Evolutionary conservation across 2,888 invertebrate genomes (phyloP).

Genomic region (Oeneis ivallda): DNA sequence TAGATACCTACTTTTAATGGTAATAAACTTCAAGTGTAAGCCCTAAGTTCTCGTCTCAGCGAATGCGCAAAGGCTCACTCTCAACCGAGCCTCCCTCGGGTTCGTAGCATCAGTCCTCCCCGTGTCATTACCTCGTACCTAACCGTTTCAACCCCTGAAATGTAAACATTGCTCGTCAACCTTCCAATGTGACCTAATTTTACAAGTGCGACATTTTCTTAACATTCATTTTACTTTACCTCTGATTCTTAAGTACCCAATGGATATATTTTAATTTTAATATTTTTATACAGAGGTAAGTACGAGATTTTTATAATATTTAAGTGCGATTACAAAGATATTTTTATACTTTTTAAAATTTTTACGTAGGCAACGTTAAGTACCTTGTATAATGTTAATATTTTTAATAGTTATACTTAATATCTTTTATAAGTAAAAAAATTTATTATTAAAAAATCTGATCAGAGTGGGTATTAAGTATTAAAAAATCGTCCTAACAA

Average conservation of each 20-base stretch:
- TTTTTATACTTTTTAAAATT: no score
- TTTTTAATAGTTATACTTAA: no score
- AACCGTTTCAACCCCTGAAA: slow-evolving; percentile 40
- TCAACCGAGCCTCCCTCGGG: slow-evolving; percentile 58
- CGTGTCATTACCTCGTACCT: slow-evolving; percentile 33
- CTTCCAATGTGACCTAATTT: slow-evolving; percentile 39
- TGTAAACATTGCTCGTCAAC: slow-evolving; percentile 48
- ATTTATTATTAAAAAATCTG: no score
- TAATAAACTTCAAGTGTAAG: slow-evolving; percentile 44
- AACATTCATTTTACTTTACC: slow-evolving; percentile 11
- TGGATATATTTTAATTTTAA: slow-evolving; percentile 7
- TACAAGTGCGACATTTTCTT: slow-evolving; percentile 12
- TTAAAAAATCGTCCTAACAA: no score
- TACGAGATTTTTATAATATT: background rate
- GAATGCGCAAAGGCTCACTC: slow-evolving; percentile 73
- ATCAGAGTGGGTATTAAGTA: no score
- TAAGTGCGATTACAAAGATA: background rate
- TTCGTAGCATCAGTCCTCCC: slow-evolving; percentile 43
- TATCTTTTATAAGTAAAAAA: no score
- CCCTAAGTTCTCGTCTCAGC: slow-evolving; percentile 59
- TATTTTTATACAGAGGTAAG: slow-evolving; percentile 27
- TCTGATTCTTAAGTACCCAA: background rate
- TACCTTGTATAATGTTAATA: no score
- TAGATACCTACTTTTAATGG: background rate
- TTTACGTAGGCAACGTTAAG: no score